Percentiles rank a stretch among this genome's conserved stretches.
phyloP scores from a whole-genome alignment of 2,797 vertebrate genomes.

The Merluccius polli region DNA sequence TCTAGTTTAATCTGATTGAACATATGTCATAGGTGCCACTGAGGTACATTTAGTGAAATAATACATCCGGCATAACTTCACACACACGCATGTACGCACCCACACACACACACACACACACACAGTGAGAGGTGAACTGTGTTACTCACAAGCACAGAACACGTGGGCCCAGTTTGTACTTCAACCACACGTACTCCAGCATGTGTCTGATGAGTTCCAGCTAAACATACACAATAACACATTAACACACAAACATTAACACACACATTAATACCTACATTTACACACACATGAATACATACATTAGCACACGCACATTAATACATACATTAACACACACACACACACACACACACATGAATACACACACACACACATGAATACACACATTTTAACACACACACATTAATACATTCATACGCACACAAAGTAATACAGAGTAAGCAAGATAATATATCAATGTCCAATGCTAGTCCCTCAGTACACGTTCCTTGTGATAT shows the following conservation, averaged over 20 bases:
- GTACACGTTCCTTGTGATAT: background rate
- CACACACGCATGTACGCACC: background rate
- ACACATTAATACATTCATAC: no score
- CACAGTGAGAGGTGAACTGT: background rate
- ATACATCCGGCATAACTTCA: background rate
- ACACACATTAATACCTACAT: slow-evolving; percentile 21
- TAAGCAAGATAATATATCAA: background rate
- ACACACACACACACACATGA: no score
- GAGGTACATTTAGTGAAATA: no score
- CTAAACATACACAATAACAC: slow-evolving; percentile 65
- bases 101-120: slow-evolving; percentile 1
- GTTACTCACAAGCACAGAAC: slow-evolving; percentile 82
- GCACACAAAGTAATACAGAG: background rate
- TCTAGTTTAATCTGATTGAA: no score
- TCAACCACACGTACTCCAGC: slow-evolving; percentile 86
- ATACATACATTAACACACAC: no score
- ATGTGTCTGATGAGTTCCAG: slow-evolving; percentile 85
- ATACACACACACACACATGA: no score
- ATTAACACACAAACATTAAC: slow-evolving; percentile 15
- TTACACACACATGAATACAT: background rate
- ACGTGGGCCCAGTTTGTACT: slow-evolving; percentile 72
- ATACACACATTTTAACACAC: no score
- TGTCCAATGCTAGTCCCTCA: background rate
- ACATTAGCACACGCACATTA: no score
- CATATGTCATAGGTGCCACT: no score